Evolutionary conservation across 2,797 vertebrate species (phyloP).

Genomic region (Apodemus agrarius): DNA sequence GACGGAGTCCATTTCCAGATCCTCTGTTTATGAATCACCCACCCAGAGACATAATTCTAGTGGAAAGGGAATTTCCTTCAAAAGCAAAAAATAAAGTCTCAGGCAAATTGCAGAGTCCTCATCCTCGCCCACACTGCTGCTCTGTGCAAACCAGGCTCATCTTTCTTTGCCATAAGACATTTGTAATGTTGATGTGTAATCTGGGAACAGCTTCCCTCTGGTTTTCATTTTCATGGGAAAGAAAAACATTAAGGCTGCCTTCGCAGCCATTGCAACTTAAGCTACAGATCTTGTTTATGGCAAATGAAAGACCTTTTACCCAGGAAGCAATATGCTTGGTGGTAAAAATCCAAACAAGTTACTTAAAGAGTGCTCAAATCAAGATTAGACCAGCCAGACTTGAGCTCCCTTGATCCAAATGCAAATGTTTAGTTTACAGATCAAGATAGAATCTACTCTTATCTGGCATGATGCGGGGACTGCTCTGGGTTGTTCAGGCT

Average conservation of each 20-base stretch:
- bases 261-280: constrained; percentile 57
- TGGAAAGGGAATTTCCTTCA: constrained; percentile 66
- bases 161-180: constrained; percentile 46
- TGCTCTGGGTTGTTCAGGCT: neutral
- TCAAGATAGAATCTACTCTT: constrained; percentile 19
- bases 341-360: neutral
- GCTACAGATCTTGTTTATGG: constrained; percentile 7
- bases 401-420: neutral
- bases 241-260: constrained; percentile 52
- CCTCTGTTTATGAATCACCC: constrained; percentile 68
- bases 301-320: constrained; percentile 39
- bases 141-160: constrained; percentile 1
- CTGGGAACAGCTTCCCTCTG: constrained; percentile 45
- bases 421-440: constrained; percentile 13
- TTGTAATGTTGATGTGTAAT: constrained; percentile 13
- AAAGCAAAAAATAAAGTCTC: constrained; percentile 59
- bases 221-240: constrained; percentile 69
- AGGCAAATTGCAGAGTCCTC: neutral
- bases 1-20: constrained; percentile 52
- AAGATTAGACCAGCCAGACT: neutral
- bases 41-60: constrained; percentile 62
- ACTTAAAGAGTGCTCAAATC: neutral
- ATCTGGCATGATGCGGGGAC: neutral
- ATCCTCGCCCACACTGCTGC: neutral
- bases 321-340: neutral